Base-by-base conservation (phyloP, 2,888 invertebrate species). In the Stenotaenia linearis region DNA sequence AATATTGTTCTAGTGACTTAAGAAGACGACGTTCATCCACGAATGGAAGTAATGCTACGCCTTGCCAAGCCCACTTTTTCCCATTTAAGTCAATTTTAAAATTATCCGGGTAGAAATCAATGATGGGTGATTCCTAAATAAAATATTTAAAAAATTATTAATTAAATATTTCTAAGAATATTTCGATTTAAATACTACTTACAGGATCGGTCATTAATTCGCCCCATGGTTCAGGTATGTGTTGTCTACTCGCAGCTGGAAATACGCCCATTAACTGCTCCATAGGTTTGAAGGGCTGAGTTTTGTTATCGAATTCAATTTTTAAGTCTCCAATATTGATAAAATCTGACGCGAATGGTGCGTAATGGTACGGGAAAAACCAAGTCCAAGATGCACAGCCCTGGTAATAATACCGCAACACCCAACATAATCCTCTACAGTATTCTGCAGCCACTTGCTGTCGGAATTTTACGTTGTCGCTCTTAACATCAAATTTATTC, bases 311-410 rank as follows among this genome's bases (percentile, higher is more conserved):
- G 87, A 99, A 99, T 85, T 92, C 91, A 0, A 94, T 94, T 75
- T 93, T 92, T 35, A 97, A 88, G 0, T 94, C 93, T 79, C 91
- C 91, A 79, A 99, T 92, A 85, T 97, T 94, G 80, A 95, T 90
- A 88, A 99, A 99, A 89, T 99, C 99, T 0, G 98, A 98, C 3
- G 99, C 99, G 88, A 99, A 99, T 7, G 99, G 99, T 21, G 99
- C 98, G 89, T 99, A 99, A 88, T 99, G 99, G 87, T 97, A 99
- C 0, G 99, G 99, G 88, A 96, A 99, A 88, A 97, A 99, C 99
- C 99, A 99, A 88, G 98, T 95, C 99, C 99, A 99, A 21, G 96
- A 96, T 40, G 97, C 95, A 88, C 98, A 99, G 78, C 99, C 98
- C 90, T 98, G 98, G 88, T 99, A 99, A 88, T 99, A 99, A 88